Conservation (phyloP, 2,888 invertebrate species). For the Gari tellinella region DNA sequence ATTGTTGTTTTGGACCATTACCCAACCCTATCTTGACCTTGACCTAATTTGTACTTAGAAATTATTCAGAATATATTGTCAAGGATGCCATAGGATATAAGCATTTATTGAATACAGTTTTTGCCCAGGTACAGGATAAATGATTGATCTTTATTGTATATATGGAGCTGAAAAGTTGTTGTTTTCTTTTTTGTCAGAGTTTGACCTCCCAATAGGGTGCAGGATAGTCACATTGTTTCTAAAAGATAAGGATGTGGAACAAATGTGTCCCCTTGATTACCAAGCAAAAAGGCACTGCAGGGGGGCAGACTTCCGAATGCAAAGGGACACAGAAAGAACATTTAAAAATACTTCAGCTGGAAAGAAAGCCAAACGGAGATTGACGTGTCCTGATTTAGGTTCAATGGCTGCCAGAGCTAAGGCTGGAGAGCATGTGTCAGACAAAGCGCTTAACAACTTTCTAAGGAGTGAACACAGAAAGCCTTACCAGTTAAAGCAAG, state of each 20-base stretch:
- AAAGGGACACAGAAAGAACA: neutral
- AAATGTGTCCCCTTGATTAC: slow-evolving; percentile 43
- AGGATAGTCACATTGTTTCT: slow-evolving; percentile 92
- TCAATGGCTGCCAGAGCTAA: neutral
- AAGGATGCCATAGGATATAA: too few species aligned
- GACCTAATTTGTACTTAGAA: too few species aligned
- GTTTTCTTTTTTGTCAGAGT: slow-evolving; percentile 84
- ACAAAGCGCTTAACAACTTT: slow-evolving; percentile 25
- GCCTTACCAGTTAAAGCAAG: slow-evolving; percentile 12
- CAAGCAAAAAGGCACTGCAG: slow-evolving; percentile 52
- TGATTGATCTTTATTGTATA: too few species aligned
- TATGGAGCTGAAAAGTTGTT: too few species aligned
- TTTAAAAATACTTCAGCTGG: neutral
- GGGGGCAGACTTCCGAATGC: slow-evolving; percentile 47
- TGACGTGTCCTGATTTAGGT: slow-evolving; percentile 29
- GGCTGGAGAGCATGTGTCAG: slow-evolving; percentile 3
- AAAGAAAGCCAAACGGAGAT: slow-evolving; percentile 21
- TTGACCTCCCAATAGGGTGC: slow-evolving; percentile 92
- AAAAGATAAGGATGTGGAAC: slow-evolving; percentile 86
- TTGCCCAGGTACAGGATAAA: too few species aligned
- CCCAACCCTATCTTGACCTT: too few species aligned
- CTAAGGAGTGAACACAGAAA: slow-evolving; percentile 26
- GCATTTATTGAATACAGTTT: too few species aligned
- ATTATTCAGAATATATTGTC: too few species aligned
- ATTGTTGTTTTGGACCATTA: too few species aligned